Percentiles rank a stretch among this genome's conserved stretches.
Conservation (phyloP, 2,888 invertebrate genomes). For the Allacma fusca region DNA sequence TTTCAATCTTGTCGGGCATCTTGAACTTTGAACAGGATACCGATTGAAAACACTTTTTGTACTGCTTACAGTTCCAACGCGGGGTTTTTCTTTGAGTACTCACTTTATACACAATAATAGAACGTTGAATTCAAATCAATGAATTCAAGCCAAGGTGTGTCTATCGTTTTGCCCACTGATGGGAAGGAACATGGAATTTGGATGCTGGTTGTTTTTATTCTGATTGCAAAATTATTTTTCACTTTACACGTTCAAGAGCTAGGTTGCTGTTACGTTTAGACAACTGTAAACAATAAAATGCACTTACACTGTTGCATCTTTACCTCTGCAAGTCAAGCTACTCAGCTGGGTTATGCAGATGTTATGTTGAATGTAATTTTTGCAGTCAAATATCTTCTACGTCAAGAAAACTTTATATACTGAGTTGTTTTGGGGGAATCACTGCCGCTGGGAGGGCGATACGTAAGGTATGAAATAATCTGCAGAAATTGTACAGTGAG, state of each 20-base stretch:
- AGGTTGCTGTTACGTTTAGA: background rate
- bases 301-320: background rate
- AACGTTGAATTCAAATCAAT: too few species aligned
- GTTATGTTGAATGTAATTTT: background rate
- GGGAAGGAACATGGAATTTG: too few species aligned
- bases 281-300: background rate
- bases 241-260: too few species aligned
- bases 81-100: too few species aligned
- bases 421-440: background rate
- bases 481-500: background rate
- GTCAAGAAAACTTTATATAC: background rate
- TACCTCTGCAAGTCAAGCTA: background rate
- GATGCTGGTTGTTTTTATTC: too few species aligned
- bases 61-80: too few species aligned
- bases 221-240: too few species aligned
- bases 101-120: too few species aligned
- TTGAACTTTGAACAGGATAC: slow-evolving; percentile 29
- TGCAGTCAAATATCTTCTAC: background rate
- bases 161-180: too few species aligned
- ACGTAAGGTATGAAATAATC: background rate
- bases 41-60: background rate
- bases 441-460: background rate
- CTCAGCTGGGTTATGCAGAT: slow-evolving; percentile 3
- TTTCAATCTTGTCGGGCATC: slow-evolving; percentile 59
- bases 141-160: too few species aligned